Evolutionary conservation across 2,113 vertebrate species (phyloP).

Genomic region (Apodemus sylvaticus): DNA sequence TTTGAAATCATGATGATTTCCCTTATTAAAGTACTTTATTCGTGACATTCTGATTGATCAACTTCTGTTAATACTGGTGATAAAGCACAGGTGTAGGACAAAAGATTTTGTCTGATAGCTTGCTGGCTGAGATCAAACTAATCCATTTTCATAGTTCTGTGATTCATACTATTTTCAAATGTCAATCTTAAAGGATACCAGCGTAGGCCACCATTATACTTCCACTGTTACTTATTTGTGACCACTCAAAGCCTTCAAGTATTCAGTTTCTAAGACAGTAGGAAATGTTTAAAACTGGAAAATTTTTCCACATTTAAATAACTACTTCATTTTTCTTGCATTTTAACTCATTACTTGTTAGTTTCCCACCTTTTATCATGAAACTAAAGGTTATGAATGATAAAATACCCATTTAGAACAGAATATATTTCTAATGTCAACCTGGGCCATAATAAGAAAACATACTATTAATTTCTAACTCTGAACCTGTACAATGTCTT

Average conservation of each 20-base stretch:
- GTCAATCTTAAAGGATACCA: slow-evolving; percentile 44
- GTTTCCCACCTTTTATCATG: neutral
- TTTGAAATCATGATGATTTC: slow-evolving; percentile 27
- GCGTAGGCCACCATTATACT: slow-evolving; percentile 41
- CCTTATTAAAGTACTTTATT: slow-evolving; percentile 32
- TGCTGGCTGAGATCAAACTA: slow-evolving; percentile 43
- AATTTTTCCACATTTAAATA: neutral
- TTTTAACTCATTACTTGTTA: slow-evolving; percentile 33
- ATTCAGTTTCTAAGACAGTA: neutral
- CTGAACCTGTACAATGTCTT: neutral
- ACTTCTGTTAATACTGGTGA: neutral
- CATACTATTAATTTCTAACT: neutral
- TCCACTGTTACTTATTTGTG: slow-evolving; percentile 39
- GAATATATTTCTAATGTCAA: slow-evolving; percentile 37
- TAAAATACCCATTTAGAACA: neutral
- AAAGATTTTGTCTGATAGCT: neutral
- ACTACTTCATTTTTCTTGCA: neutral
- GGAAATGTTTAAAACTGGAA: slow-evolving; percentile 20
- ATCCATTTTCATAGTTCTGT: slow-evolving; percentile 57
- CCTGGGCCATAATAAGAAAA: neutral
- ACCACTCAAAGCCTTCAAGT: neutral
- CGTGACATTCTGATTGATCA: neutral
- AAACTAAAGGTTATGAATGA: slow-evolving; percentile 18
- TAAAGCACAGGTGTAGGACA: neutral
- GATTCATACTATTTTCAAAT: slow-evolving; percentile 58